phyloP scores from a whole-genome alignment of 2,797 vertebrate species.

The Clarias fuscus region DNA sequence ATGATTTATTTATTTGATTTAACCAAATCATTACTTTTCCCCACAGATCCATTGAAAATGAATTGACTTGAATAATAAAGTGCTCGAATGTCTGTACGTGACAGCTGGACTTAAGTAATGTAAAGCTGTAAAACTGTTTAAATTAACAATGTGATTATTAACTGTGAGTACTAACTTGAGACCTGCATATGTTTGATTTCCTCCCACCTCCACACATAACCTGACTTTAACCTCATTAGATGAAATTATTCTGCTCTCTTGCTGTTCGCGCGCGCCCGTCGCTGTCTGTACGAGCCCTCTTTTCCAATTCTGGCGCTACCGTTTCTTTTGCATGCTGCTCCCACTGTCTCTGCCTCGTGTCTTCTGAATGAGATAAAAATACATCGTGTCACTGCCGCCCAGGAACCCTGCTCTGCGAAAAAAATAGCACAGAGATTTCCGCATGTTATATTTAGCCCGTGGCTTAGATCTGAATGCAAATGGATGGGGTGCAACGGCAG shows the following conservation, averaged over 20 bases:
- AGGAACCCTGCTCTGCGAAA: slow-evolving; percentile 42
- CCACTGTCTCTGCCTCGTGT: slow-evolving; percentile 14
- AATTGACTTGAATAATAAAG: slow-evolving; percentile 17
- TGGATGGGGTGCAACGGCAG: slow-evolving; percentile 67
- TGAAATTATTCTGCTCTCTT: slow-evolving; percentile 29
- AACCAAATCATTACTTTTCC: slow-evolving; percentile 5
- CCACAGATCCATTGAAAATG: not conserved
- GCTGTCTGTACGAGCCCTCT: slow-evolving; percentile 6
- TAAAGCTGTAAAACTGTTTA: slow-evolving; percentile 19
- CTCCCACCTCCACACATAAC: slow-evolving; percentile 27
- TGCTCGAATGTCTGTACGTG: slow-evolving; percentile 11
- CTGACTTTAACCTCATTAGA: slow-evolving; percentile 41
- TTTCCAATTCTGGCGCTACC: slow-evolving; percentile 24
- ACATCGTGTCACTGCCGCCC: slow-evolving; percentile 58
- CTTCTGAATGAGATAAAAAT: slow-evolving; percentile 57
- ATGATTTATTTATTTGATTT: slow-evolving; percentile 3
- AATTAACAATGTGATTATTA: slow-evolving; percentile 30
- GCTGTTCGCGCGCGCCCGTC: slow-evolving; percentile 10
- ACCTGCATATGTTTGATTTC: slow-evolving; percentile 36
- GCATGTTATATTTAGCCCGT: slow-evolving; percentile 74
- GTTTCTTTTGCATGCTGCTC: slow-evolving; percentile 27
- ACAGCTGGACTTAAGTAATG: slow-evolving; percentile 12
- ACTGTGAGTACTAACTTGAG: slow-evolving; percentile 11
- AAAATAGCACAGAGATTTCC: slow-evolving; percentile 66
- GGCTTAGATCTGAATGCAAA: slow-evolving; percentile 74